A percentile compares a stretch with the other conserved stretches of the same genome.
Evolutionary conservation across 23 tunicate species (phyloP).

Genomic region (Styela plicata): DNA sequence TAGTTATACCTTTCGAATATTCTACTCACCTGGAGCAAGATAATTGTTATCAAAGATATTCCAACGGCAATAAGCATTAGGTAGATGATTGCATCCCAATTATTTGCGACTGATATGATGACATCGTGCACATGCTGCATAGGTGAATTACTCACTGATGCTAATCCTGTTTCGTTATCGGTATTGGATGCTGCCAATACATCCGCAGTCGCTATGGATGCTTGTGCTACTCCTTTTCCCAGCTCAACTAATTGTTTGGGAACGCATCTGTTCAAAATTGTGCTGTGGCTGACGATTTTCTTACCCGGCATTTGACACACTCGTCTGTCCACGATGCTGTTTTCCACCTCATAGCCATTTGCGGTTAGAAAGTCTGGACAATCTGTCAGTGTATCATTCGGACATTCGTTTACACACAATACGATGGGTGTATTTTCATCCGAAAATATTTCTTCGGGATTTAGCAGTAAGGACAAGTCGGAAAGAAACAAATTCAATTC

Average conservation of each 20-base stretch:
- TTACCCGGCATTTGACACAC: conserved; percentile 66
- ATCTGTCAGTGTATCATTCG: conserved; percentile 23
- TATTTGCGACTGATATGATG: conserved; percentile 34
- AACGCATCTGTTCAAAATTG: conserved; percentile 62
- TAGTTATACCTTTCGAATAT: too few relatives aligned
- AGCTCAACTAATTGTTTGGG: conserved; percentile 50
- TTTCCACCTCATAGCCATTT: conserved; percentile 50
- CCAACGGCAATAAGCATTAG: conserved; percentile 39
- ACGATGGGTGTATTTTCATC: conserved; percentile 27
- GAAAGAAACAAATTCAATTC: conserved; percentile 54
- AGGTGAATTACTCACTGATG: neutral
- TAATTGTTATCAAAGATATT: conserved; percentile 35
- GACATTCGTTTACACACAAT: conserved; percentile 76
- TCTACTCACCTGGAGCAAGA: conserved; percentile 47
- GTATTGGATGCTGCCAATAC: neutral
- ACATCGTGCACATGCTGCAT: conserved; percentile 13
- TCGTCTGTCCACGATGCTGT: conserved; percentile 12
- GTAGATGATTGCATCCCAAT: conserved; percentile 34
- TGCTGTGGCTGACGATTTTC: conserved; percentile 36
- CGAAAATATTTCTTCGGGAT: conserved; percentile 21
- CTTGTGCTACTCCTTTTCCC: conserved; percentile 20
- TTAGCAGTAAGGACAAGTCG: conserved; percentile 17
- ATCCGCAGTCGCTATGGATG: conserved; percentile 20
- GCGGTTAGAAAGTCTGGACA: conserved; percentile 48
- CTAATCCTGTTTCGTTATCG: neutral